Conservation (phyloP, 2,113 vertebrate species). For the Uropsilus gracilis region DNA sequence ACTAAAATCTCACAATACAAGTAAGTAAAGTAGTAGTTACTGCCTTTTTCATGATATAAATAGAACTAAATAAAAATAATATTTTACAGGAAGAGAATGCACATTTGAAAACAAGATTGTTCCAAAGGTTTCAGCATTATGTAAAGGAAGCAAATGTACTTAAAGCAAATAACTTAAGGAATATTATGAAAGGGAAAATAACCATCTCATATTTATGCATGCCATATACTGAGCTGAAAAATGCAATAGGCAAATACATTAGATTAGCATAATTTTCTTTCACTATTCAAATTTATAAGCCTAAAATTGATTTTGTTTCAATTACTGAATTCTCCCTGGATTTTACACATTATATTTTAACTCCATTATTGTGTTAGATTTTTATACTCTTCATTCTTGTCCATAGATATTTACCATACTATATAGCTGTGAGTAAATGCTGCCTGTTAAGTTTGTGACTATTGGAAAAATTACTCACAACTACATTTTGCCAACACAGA, state of each 20-base stretch:
- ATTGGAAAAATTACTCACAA: neutral
- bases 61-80: conserved; percentile 80
- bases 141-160: conserved; percentile 80
- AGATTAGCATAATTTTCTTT: conserved; percentile 87
- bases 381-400: conserved; percentile 68
- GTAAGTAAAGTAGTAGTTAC: conserved; percentile 70
- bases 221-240: conserved; percentile 82
- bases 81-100: conserved; percentile 55
- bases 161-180: conserved; percentile 81
- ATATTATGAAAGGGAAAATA: conserved; percentile 84
- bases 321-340: conserved; percentile 77
- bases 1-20: conserved; percentile 52
- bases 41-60: conserved; percentile 78
- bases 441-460: neutral
- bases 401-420: neutral
- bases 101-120: conserved; percentile 79
- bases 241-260: conserved; percentile 82
- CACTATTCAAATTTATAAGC: conserved; percentile 79
- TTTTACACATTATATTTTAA: conserved; percentile 80
- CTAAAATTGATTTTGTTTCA: conserved; percentile 84
- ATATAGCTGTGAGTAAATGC: neutral
- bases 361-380: conserved; percentile 67
- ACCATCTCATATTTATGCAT: conserved; percentile 82
- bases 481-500: neutral
- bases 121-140: conserved; percentile 70